Evolutionary conservation across 2,113 vertebrate species (phyloP).

Genomic region (Miniopterus natalensis): DNA sequence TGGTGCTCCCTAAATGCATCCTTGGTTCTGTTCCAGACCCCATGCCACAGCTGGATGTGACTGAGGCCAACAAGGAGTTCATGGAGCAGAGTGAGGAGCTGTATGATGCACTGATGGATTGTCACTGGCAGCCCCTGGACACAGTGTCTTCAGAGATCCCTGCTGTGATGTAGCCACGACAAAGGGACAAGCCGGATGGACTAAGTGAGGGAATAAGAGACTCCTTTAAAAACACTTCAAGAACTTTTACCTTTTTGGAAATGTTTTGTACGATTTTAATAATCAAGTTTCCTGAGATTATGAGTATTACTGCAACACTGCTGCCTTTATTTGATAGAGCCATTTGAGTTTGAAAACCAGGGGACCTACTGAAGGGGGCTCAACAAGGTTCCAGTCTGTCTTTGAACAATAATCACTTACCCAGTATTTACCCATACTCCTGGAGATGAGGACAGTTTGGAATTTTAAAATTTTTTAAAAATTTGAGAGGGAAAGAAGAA

Average conservation of each 20-base stretch:
- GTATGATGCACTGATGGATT: slow-evolving; percentile 94
- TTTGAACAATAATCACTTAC: background rate
- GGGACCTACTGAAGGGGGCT: background rate
- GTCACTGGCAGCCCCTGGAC: slow-evolving; percentile 94
- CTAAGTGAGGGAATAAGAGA: background rate
- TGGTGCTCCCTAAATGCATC: background rate
- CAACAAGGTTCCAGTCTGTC: background rate
- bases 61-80: slow-evolving; percentile 93
- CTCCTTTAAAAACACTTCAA: background rate
- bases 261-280: slow-evolving; percentile 67
- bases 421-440: background rate
- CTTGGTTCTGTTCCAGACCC: slow-evolving; percentile 89
- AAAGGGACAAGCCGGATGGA: background rate
- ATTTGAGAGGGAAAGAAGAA: background rate
- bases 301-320: background rate
- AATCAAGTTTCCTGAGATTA: background rate
- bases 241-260: slow-evolving; percentile 65
- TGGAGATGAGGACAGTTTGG: background rate
- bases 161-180: slow-evolving; percentile 80
- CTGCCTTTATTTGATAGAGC: background rate
- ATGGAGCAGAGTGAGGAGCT: slow-evolving; percentile 97
- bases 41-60: slow-evolving; percentile 90
- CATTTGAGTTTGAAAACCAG: background rate
- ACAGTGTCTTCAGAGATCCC: slow-evolving; percentile 89
- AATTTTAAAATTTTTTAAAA: background rate